Percentiles rank a stretch among this genome's conserved stretches.
phyloP scores from a whole-genome alignment of 2,888 invertebrate genomes.

The Plutella xylostella region DNA sequence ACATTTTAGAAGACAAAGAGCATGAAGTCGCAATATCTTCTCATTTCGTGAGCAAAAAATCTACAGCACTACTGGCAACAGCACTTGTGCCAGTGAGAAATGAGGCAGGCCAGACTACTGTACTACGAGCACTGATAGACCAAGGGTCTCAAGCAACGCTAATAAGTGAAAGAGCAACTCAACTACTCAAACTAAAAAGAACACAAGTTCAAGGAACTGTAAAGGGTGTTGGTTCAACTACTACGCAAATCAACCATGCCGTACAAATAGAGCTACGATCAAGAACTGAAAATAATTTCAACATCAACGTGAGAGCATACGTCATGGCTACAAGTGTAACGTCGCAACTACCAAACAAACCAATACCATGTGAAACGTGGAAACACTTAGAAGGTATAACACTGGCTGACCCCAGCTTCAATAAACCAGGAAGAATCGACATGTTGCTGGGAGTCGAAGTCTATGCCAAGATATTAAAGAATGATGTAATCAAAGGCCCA shows the following conservation, averaged over 20 bases:
- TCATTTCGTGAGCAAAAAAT: background rate
- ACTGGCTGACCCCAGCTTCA: background rate
- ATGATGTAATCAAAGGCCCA: background rate
- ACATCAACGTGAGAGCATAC: background rate
- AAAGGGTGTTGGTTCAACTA: background rate
- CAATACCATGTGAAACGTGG: background rate
- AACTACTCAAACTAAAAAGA: background rate
- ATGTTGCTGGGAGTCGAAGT: background rate
- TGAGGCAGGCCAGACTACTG: too few relatives aligned
- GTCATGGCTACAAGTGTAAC: background rate
- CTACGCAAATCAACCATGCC: background rate
- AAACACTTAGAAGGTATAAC: background rate
- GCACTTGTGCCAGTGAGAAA: background rate
- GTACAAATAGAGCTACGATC: background rate
- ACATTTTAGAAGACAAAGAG: too few relatives aligned
- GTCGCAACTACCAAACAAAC: background rate
- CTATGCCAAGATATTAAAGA: background rate
- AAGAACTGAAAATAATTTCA: background rate
- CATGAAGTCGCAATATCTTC: too few relatives aligned
- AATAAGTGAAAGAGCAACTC: background rate
- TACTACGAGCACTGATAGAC: background rate
- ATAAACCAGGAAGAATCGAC: background rate
- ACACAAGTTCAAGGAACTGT: background rate
- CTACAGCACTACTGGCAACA: background rate
- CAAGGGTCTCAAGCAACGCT: background rate